Conservation (phyloP, 2,113 vertebrate genomes). For the Oceanites oceanicus region DNA sequence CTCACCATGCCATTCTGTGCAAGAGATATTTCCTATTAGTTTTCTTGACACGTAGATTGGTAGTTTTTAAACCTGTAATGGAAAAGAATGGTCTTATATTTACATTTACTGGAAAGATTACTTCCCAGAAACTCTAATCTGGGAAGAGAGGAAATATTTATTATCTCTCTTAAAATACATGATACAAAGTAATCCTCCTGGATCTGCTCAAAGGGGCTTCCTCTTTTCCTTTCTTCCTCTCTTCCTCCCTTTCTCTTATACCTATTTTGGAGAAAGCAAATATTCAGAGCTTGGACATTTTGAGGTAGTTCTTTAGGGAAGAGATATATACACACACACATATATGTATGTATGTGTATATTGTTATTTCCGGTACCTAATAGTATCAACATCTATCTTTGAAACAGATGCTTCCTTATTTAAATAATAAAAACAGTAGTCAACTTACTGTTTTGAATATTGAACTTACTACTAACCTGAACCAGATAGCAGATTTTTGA, state of each 20-base stretch:
- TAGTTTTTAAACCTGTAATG: not conserved
- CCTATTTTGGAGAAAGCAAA: not conserved
- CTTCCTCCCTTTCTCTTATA: too few relatives aligned
- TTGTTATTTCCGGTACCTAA: not conserved
- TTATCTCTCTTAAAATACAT: not conserved
- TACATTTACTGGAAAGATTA: not conserved
- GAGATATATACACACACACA: not conserved
- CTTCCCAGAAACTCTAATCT: not conserved
- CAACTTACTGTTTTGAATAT: not conserved
- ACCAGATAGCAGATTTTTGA: not conserved
- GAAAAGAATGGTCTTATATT: not conserved
- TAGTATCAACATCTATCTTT: not conserved
- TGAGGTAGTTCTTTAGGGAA: not conserved
- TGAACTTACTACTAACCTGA: not conserved
- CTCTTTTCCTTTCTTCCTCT: not conserved
- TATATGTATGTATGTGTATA: not conserved
- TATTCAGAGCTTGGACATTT: not conserved
- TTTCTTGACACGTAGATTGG: not conserved
- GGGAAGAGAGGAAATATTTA: not conserved
- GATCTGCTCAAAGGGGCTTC: not conserved
- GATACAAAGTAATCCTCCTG: not conserved
- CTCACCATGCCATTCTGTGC: not conserved
- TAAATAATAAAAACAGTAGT: not conserved
- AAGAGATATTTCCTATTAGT: not conserved
- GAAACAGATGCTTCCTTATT: not conserved